Evolutionary conservation across 1,140 invertebrate genomes (phyloP), one percentile per base, ranked within the genome.

Genomic region (Drosophila gunungcola): DNA sequence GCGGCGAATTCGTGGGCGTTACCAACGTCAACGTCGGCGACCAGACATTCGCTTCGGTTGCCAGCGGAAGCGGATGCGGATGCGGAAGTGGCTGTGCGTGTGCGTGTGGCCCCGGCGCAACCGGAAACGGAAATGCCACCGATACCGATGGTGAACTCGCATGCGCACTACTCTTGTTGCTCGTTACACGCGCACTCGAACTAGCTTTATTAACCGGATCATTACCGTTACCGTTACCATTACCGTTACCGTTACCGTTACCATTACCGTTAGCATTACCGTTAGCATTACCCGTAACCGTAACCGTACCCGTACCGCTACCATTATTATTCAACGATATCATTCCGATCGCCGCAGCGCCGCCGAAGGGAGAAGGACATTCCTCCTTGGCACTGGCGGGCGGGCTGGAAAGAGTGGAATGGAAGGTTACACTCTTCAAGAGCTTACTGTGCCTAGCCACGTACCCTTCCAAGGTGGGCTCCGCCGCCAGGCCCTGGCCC

Each of bases 371-470:
- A 63, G 73, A 64, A 68, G 84, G 53, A 63, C 68, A 64, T 49
- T 77, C 79, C 72, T 88, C 91, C 49, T 81, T 89, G 62, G 93
- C 93, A 92, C 94, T 95, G 54, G 93, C 92, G 12, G 96, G 96
- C 53, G 96, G 96, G 80, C 96, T 97, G 72, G 95, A 95, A 83
- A 97, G 93, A 61, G 96, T 97, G 91, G 96, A 94, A 92, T 97
- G 96, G 93, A 97, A 97, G 54, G 97, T 97, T 53, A 97, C 96
- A 93, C 96, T 97, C 94, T 97, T 97, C 39, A 96, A 95, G 88
- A 97, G 95, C 92, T 97, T 97, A 61, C 96, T 96, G 92, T 97
- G 96, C 89, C 97, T 94, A 36, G 96, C 96, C 25, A 96, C 97
- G 92, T 97, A 97, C 46, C 97, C 97, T 93, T 97, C 96, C 63